Evolutionary conservation across 1,140 invertebrate genomes (phyloP).

Genomic region (Neoseiulus cucumeris): DNA sequence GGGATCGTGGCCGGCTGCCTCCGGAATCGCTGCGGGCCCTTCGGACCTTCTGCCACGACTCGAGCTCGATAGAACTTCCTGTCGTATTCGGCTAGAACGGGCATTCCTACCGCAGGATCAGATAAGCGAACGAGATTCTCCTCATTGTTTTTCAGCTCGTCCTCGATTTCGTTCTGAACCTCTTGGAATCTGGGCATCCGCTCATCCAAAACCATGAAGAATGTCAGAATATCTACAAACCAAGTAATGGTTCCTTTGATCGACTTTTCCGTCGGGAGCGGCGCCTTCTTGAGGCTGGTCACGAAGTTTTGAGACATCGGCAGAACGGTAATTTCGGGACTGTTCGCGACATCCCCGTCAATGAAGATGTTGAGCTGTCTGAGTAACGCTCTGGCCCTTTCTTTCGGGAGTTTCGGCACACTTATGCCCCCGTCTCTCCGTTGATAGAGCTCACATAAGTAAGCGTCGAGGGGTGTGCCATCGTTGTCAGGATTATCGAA

Average conservation of each 20-base stretch:
- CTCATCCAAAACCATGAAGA: background rate
- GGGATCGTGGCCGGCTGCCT: background rate
- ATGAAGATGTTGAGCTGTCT: background rate
- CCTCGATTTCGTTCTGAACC: background rate
- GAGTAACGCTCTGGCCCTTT: background rate
- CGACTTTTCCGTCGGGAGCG: background rate
- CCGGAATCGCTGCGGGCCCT: background rate
- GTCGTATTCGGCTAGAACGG: background rate
- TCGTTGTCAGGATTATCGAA: background rate
- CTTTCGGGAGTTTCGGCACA: background rate
- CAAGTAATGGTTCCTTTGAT: background rate
- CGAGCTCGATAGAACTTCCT: background rate
- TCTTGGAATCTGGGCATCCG: background rate
- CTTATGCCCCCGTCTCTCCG: background rate
- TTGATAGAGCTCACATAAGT: background rate
- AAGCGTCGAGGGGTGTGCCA: background rate
- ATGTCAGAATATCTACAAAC: background rate
- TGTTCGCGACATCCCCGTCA: slow-evolving; percentile 14
- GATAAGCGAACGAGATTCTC: background rate
- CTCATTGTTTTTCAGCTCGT: too few species aligned
- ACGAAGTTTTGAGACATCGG: background rate
- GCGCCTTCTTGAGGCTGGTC: background rate
- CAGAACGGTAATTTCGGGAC: background rate
- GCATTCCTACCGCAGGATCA: background rate
- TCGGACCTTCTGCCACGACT: background rate